Evolutionary conservation across 2,888 invertebrate genomes (phyloP).

Genomic region (Fragum sueziense): DNA sequence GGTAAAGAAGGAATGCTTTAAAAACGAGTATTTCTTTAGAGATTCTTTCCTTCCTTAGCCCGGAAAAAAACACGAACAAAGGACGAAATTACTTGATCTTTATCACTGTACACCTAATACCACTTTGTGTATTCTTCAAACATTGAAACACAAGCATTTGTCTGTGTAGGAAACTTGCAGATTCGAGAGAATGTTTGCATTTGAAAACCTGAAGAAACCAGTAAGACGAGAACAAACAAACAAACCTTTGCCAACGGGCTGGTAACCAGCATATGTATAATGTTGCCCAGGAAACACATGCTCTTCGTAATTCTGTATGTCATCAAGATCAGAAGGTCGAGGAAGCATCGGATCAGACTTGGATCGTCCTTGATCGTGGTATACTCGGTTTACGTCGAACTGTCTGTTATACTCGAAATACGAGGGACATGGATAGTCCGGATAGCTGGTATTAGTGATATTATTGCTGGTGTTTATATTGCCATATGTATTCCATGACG

Average conservation of each 20-base stretch:
- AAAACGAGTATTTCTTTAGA: no score
- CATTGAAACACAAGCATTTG: no score
- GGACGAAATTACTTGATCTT: no score
- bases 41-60: no score
- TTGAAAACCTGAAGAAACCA: no score
- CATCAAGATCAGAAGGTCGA: constrained; percentile 53
- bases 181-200: no score
- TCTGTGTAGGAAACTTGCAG: no score
- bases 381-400: constrained; percentile 15
- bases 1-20: no score
- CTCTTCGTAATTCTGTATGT: constrained; percentile 51
- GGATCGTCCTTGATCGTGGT: constrained; percentile 16
- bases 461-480: neutral
- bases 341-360: constrained; percentile 59
- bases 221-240: no score
- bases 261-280: neutral
- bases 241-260: neutral
- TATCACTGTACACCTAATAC: no score
- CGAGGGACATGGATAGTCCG: constrained; percentile 20
- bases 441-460: neutral
- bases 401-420: constrained; percentile 44
- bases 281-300: constrained; percentile 18
- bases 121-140: no score
- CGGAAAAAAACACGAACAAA: no score
- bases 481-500: neutral